These are phyloP conservation scores for Rhamnusium bicolor DNA, from an alignment of 2,888 invertebrate genomes.

Conservation along the genomic window DNA sequence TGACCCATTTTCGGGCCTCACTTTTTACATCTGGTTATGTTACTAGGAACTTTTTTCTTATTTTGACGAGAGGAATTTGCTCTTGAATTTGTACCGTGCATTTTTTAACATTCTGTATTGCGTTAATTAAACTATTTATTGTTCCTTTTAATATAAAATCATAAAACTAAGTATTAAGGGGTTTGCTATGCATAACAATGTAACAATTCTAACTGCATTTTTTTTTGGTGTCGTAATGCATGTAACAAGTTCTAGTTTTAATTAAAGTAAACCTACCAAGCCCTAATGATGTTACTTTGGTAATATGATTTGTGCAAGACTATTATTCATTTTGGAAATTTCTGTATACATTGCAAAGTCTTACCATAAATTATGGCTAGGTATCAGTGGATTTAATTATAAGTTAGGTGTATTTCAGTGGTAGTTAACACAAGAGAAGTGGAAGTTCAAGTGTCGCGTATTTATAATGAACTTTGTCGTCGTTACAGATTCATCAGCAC, in stretches of 20 bases:
- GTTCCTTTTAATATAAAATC: no score
- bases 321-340: constrained; percentile 48
- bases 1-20: no score
- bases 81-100: no score
- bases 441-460: constrained; percentile 59
- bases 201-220: not conserved
- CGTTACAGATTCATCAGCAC: constrained; percentile 60
- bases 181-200: no score
- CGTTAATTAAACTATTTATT: no score
- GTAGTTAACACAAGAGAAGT: constrained; percentile 53
- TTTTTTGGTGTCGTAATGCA: not conserved
- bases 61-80: no score
- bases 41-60: no score
- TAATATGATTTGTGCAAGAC: constrained; percentile 36
- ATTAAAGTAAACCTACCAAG: not conserved
- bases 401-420: constrained; percentile 57
- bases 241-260: not conserved
- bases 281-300: constrained; percentile 21
- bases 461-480: constrained; percentile 62
- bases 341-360: constrained; percentile 53
- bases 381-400: constrained; percentile 60
- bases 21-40: no score
- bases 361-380: constrained; percentile 55
- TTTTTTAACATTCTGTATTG: no score
- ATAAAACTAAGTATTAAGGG: no score